Percentiles rank a stretch among this genome's conserved stretches.
phyloP scores from a whole-genome alignment of 2,113 vertebrate species.

The Rhabdornis inornatus region DNA sequence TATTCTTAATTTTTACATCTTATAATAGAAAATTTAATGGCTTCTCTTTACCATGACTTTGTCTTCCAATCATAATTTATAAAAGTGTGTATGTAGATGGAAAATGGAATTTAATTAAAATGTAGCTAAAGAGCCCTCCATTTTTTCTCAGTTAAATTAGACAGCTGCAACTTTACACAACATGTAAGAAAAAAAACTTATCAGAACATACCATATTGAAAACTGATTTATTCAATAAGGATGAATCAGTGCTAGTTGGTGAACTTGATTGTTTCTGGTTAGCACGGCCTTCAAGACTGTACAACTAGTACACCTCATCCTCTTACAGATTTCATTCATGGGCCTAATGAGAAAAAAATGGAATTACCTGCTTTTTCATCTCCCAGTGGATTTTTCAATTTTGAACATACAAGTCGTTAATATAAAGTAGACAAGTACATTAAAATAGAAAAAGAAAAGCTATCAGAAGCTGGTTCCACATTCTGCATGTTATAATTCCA shows the following conservation, averaged over 20 bases:
- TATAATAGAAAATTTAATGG: not conserved
- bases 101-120: not conserved
- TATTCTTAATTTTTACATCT: not conserved
- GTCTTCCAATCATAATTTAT: not conserved
- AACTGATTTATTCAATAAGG: not conserved
- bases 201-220: not conserved
- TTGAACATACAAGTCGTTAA: not conserved
- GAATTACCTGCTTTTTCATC: not conserved
- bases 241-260: not conserved
- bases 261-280: constrained; percentile 8
- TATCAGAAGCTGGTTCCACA: not conserved
- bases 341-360: not conserved
- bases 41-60: not conserved
- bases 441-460: not conserved
- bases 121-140: not conserved
- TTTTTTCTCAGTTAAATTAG: not conserved
- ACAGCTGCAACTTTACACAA: not conserved
- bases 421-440: not conserved
- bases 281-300: not conserved
- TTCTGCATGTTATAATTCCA: not conserved
- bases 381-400: not conserved
- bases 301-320: not conserved
- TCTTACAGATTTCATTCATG: not conserved
- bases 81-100: not conserved
- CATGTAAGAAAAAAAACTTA: not conserved